Base-by-base conservation (phyloP, 2,888 invertebrate genomes). In the Euzophera pinguis region DNA sequence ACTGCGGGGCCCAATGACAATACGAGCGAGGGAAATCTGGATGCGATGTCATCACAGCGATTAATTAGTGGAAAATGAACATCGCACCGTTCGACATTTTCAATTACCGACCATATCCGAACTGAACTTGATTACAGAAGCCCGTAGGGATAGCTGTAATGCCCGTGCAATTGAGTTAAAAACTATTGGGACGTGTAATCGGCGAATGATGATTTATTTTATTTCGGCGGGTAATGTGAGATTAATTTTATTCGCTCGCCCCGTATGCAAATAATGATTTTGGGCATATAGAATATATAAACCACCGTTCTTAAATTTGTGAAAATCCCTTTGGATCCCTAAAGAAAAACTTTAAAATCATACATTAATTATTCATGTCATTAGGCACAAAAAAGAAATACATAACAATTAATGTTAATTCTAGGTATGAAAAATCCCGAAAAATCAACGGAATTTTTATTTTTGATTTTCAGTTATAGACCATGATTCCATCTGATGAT, bases 61-160 rank as follows among this genome's bases (percentile, higher is more conserved):
- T 88, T 88, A 89, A 89, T 89, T 87, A 89, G 74, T 87, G 88
- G 83, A 88, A 89, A 89, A 89, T 88, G 88, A 87, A 85, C 87
- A 81, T 80, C 78, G 74, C 76, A 74, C 73, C 75, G 79, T 75
- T 81, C 86, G 78, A 81, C 83, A 81, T 83, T 88, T 88, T 88
- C 89, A 89, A 88, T 89, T 87, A 87, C 81, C 71, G 72, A 67
- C 67, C 67, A 64, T 67, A 80, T 75, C 79, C 73, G 69, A 76
- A 73, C 69, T 66, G 70, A 77, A 82, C 66, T 69, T 71, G 75
- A 82, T 84, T 84, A 82, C 74, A 61, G 71, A 59, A 65, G 66
- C 73, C 81, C 80, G 22, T 73, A 70, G 75, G 82, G 84, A 81
- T 72, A 61, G 60, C 71, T 59, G 54, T 78, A 80, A 81, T 76